A percentile compares a stretch with the other conserved stretches of the same genome.
Evolutionary conservation across 2,797 vertebrate species (phyloP).

Genomic region (Caiman crocodilus): DNA sequence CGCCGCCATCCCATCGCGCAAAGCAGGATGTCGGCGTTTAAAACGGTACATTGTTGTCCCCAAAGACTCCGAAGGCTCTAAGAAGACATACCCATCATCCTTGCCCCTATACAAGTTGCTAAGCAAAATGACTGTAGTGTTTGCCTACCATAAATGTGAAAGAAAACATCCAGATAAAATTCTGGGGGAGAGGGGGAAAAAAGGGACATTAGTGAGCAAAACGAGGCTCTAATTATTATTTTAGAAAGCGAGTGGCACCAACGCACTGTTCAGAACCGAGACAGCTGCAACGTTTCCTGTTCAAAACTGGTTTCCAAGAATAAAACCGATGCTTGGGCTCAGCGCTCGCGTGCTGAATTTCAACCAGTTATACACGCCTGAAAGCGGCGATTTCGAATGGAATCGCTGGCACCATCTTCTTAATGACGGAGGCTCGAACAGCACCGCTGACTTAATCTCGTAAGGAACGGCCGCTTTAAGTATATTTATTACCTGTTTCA

Average conservation of each 20-base stretch:
- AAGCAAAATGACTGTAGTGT: rapidly evolving
- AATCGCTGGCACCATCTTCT: constrained; percentile 6
- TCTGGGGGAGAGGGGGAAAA: neutral
- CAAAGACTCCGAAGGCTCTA: neutral
- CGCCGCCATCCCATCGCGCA: rapidly evolving
- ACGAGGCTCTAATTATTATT: neutral
- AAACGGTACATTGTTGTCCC: rapidly evolving
- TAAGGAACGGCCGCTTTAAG: neutral
- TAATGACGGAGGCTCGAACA: neutral
- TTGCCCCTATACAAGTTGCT: neutral
- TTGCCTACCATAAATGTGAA: neutral
- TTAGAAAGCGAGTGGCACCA: neutral
- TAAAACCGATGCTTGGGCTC: neutral
- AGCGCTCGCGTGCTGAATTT: neutral
- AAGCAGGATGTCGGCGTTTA: neutral
- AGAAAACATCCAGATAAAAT: neutral
- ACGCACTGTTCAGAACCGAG: neutral
- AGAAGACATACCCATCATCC: neutral
- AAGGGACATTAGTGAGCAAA: neutral
- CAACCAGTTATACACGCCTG: neutral
- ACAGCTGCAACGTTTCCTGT: constrained; percentile 12
- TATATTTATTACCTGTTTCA: neutral
- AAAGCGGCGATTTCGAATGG: constrained; percentile 7
- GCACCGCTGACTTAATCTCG: constrained; percentile 5
- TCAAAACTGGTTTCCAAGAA: constrained; percentile 27